A percentile compares a stretch with the other conserved stretches of the same genome.
phyloP scores from a whole-genome alignment of 2,888 invertebrate species.

The Diaphora mendica region DNA sequence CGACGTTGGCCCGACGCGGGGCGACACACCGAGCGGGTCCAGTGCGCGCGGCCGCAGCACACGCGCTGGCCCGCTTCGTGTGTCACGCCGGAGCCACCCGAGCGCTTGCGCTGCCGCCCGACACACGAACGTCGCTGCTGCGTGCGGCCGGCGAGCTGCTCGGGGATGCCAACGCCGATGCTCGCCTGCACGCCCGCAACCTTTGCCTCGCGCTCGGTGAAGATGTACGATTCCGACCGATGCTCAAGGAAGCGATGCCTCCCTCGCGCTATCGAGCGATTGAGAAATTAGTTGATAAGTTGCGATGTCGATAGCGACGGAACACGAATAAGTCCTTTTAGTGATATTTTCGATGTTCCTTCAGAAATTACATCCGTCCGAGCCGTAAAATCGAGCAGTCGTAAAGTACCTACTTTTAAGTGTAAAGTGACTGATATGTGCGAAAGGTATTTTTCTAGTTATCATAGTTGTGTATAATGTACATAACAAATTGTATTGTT shows the following conservation, averaged over 20 bases:
- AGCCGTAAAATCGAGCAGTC: not conserved
- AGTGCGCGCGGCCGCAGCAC: conserved; percentile 94
- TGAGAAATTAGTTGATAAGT: conserved; percentile 91
- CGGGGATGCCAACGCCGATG: conserved; percentile 94
- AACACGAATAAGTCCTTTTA: conserved; percentile 27
- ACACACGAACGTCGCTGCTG: conserved; percentile 92
- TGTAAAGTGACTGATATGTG: conserved; percentile 71
- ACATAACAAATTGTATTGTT: conserved; percentile 59
- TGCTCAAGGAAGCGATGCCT: conserved; percentile 93
- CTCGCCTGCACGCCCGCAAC: conserved; percentile 92
- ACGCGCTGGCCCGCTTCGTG: conserved; percentile 90
- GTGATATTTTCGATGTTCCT: not conserved
- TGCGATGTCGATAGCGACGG: conserved; percentile 68
- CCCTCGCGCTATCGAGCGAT: conserved; percentile 93
- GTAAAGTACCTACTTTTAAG: conserved; percentile 18
- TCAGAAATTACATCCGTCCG: not conserved
- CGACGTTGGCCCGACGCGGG: conserved; percentile 89
- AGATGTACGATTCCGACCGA: conserved; percentile 91
- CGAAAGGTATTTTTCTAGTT: conserved; percentile 79
- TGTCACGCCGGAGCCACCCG: conserved; percentile 91
- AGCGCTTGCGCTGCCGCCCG: conserved; percentile 90
- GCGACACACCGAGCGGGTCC: conserved; percentile 94
- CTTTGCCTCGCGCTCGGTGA: conserved; percentile 91
- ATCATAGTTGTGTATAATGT: conserved; percentile 34
- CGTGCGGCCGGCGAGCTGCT: conserved; percentile 93